Conservation (phyloP, 2,113 vertebrate genomes). For the Apistogramma diplotaenia region DNA sequence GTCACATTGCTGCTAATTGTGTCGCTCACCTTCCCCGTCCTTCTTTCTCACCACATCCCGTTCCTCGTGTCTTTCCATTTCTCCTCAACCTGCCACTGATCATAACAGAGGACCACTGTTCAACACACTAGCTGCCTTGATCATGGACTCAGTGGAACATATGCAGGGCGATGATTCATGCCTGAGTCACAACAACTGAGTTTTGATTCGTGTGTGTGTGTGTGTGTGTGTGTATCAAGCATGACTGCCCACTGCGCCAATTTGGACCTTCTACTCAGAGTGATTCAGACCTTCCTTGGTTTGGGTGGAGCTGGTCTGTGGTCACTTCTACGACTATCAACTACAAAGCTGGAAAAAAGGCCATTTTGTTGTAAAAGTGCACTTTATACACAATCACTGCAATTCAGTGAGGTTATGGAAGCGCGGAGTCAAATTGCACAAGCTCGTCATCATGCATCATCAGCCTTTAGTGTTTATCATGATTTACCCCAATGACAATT, state of each 20-base stretch:
- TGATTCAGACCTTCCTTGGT: constrained; percentile 74
- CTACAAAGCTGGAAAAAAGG: constrained; percentile 14
- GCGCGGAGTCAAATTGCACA: background rate
- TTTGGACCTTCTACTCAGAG: constrained; percentile 47
- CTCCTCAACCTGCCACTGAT: background rate
- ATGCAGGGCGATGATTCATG: constrained; percentile 50
- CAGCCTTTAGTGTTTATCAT: background rate
- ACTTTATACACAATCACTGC: constrained; percentile 26
- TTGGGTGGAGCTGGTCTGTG: constrained; percentile 66
- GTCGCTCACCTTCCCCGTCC: constrained; percentile 4
- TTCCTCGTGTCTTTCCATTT: constrained; percentile 19
- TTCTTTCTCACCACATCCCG: background rate
- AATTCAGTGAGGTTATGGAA: constrained; percentile 15
- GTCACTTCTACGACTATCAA: constrained; percentile 42
- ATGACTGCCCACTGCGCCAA: constrained; percentile 34
- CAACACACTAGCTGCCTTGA: constrained; percentile 27
- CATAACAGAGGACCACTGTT: constrained; percentile 26
- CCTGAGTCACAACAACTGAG: constrained; percentile 54
- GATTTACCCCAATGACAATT: background rate
- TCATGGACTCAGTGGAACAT: constrained; percentile 51
- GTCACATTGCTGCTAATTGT: background rate
- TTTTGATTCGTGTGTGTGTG: background rate
- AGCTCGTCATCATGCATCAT: background rate
- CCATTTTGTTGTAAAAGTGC: constrained; percentile 12
- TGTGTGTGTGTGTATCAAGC: background rate